Evolutionary conservation across 2,888 invertebrate species (phyloP), one percentile per base, ranked within the genome.

Genomic region (Mycogona germanica): DNA sequence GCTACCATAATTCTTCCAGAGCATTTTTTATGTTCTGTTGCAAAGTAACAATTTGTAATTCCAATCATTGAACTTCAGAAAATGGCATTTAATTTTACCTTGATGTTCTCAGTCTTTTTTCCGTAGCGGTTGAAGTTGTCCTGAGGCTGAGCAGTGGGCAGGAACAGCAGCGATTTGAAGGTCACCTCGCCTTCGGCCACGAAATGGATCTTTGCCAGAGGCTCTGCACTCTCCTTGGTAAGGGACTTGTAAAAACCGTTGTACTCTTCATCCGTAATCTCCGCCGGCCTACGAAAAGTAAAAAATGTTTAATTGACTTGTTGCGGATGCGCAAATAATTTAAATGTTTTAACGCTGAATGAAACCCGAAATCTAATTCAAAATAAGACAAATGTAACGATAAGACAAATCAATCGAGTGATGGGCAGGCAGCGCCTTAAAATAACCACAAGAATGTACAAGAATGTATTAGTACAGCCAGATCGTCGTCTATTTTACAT

Each of bases 161-260:
- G 83, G 73, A 85, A 98, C 58, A 99, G 75, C 60, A 98, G 78
- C 55, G 96, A 87, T 70, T 95, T 96, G 77, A 99, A 98, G 6
- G 95, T 92, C 6, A 99, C 96, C 76, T 99, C 98, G 59, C 98
- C 98, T 74, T 99, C 98, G 25, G 98, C 98, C 58, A 92, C 81
- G 72, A 98, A 98, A 73, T 98, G 98, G 4, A 86, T 85, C 68
- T 84, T 84, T 2, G 86, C 79, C 46, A 97, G 71, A 9, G 93
- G 92, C 50, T 84, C 81, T 55, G 82, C 78, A 1, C 76, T 72
- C 70, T 93, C 93, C 73, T 92, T 95, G 50, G 95, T 93, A 63
- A 98, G 77, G 28, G 86, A 81, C 72, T 89, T 91, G 76, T 96
- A 99, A 76, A 98, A 99, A 66, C 87, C 87, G 59, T 79, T 77